phyloP scores from a whole-genome alignment of 2,888 invertebrate genomes.

The Ernsta delagoae region DNA sequence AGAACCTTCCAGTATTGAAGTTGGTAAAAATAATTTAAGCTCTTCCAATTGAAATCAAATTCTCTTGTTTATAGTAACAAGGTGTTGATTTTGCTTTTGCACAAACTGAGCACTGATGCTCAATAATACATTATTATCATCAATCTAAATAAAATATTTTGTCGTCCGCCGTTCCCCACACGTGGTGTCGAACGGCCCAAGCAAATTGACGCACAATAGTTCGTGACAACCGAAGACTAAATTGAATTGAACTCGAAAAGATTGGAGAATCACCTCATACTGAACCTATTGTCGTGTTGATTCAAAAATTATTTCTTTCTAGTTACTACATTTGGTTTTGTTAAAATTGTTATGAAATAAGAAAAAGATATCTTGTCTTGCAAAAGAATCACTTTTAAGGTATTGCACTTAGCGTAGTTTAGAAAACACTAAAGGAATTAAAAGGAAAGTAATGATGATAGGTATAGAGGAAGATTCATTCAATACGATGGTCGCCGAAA shows the following conservation, averaged over 20 bases:
- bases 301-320: not conserved
- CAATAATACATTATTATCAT: conserved; percentile 10
- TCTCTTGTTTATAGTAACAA: no score
- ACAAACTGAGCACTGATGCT: not conserved
- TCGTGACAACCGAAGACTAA: conserved; percentile 17
- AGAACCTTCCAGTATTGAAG: no score
- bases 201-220: conserved; percentile 30
- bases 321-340: not conserved
- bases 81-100: not conserved
- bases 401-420: no score
- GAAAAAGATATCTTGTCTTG: no score
- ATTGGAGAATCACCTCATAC: not conserved
- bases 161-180: conserved; percentile 21
- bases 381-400: no score
- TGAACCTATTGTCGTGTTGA: not conserved
- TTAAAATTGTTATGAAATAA: no score
- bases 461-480: no score
- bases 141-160: conserved; percentile 24
- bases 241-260: conserved; percentile 29
- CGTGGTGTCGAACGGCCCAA: not conserved
- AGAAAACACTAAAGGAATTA: no score
- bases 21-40: no score
- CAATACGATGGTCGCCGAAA: no score
- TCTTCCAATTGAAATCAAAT: no score
- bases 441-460: no score